Evolutionary conservation across 2,888 invertebrate genomes (phyloP).

Genomic region (Thymelicus sylvestris): DNA sequence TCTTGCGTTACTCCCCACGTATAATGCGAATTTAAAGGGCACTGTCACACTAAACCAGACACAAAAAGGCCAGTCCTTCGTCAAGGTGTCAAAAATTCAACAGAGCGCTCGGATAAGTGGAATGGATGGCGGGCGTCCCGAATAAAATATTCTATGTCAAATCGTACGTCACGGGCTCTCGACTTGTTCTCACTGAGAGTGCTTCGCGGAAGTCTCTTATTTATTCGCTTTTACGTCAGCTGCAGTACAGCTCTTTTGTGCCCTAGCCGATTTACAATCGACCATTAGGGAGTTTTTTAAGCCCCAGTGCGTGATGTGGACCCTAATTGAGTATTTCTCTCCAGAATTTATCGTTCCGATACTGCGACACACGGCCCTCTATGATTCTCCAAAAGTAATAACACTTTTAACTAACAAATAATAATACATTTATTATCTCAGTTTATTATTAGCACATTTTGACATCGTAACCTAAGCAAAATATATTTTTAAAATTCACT

Average conservation of each 20-base stretch:
- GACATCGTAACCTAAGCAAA: slow-evolving; percentile 76
- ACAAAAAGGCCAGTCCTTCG: slow-evolving; percentile 73
- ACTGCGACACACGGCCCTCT: neutral
- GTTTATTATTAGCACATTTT: slow-evolving; percentile 66
- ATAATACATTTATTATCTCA: slow-evolving; percentile 52
- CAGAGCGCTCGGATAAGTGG: slow-evolving; percentile 81
- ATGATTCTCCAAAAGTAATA: neutral
- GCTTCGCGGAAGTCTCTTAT: slow-evolving; percentile 80
- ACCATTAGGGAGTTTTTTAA: slow-evolving; percentile 58
- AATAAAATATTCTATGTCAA: slow-evolving; percentile 83
- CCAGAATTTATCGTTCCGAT: slow-evolving; percentile 11
- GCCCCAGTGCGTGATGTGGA: slow-evolving; percentile 41
- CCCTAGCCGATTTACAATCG: slow-evolving; percentile 68
- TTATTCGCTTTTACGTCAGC: slow-evolving; percentile 79
- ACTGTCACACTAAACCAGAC: slow-evolving; percentile 73
- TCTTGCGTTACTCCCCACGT: slow-evolving; percentile 51
- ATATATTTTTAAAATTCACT: slow-evolving; percentile 75
- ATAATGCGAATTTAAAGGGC: slow-evolving; percentile 76
- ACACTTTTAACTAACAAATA: neutral
- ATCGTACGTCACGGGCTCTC: slow-evolving; percentile 82
- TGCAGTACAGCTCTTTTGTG: slow-evolving; percentile 71
- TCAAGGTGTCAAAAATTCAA: slow-evolving; percentile 82
- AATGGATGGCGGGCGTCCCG: slow-evolving; percentile 76
- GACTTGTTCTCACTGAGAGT: slow-evolving; percentile 77
- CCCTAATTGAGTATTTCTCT: slow-evolving; percentile 35